phyloP scores from a whole-genome alignment of 2,113 vertebrate genomes.

The Lynx canadensis region DNA sequence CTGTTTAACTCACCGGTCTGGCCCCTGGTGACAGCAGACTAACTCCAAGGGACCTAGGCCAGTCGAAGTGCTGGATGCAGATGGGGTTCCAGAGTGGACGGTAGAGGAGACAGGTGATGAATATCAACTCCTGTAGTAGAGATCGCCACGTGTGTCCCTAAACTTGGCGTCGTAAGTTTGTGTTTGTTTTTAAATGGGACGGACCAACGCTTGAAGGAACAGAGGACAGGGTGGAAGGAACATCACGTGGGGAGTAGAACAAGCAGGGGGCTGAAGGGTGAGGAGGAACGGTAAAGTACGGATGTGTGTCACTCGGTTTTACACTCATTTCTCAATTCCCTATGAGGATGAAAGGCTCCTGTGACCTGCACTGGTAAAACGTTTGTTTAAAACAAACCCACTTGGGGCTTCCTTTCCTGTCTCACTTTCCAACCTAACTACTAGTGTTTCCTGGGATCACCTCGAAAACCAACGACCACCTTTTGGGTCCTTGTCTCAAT shows the following conservation, averaged over 20 bases:
- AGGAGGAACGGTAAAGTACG: background rate
- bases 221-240: background rate
- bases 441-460: background rate
- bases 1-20: background rate
- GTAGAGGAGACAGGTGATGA: fast-evolving
- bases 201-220: no score
- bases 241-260: background rate
- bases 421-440: background rate
- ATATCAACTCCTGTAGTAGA: no score
- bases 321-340: background rate
- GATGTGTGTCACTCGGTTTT: background rate
- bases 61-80: background rate
- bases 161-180: background rate
- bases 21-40: background rate
- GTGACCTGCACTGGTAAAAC: background rate
- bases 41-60: no score
- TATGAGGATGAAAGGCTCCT: background rate
- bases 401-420: background rate
- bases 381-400: background rate
- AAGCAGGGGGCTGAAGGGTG: background rate
- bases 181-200: background rate
- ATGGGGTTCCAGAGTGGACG: no score
- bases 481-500: background rate
- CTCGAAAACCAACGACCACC: background rate
- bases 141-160: background rate